phyloP scores from a whole-genome alignment of 2,113 vertebrate species.

The Orycteropus afer region DNA sequence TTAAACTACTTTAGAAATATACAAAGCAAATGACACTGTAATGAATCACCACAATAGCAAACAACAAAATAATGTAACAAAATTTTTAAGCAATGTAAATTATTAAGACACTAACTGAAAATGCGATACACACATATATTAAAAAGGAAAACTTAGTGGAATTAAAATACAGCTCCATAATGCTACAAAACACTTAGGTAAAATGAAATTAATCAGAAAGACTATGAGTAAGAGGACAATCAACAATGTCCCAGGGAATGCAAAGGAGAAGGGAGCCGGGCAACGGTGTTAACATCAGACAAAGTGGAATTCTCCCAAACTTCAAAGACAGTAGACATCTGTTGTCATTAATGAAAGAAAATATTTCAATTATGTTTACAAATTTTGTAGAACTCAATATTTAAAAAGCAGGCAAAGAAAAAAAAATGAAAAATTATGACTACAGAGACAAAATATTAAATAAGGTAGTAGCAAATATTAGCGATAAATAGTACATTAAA shows the following conservation, averaged over 20 bases:
- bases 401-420: not conserved
- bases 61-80: not conserved
- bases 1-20: not conserved
- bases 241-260: not conserved
- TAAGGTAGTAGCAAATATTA: conserved; percentile 26
- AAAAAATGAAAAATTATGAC: not conserved
- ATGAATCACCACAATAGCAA: not conserved
- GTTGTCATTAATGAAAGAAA: conserved; percentile 25
- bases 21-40: not conserved
- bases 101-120: conserved; percentile 17
- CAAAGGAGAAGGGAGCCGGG: not conserved
- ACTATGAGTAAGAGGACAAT: not conserved
- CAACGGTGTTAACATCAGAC: not conserved
- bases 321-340: not conserved
- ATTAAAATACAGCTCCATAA: not conserved
- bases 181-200: not conserved
- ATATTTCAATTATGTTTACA: not conserved
- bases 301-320: not conserved
- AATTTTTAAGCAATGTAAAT: not conserved
- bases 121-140: not conserved
- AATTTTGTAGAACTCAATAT: not conserved
- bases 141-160: not conserved
- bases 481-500: not conserved
- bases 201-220: not conserved
- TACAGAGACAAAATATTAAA: not conserved